phyloP scores from a whole-genome alignment of 2,888 invertebrate species.

The Polymixis lichenea region DNA sequence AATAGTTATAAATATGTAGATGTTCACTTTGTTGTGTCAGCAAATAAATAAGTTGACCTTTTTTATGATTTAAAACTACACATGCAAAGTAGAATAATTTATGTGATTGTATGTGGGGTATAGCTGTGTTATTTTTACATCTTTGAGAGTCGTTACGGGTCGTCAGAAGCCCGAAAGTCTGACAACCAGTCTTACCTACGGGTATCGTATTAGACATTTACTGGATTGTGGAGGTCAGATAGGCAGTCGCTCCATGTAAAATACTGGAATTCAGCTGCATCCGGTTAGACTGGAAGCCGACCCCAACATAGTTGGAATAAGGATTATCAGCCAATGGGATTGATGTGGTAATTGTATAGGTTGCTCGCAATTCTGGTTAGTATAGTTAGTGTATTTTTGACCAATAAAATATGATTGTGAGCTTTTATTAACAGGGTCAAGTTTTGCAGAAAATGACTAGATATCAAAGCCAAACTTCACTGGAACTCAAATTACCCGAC shows the following conservation, averaged over 20 bases:
- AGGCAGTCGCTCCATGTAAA: too few relatives aligned
- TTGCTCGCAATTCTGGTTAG: not conserved
- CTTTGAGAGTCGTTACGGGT: too few relatives aligned
- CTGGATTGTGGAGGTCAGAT: too few relatives aligned
- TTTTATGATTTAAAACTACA: not conserved
- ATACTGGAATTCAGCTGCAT: too few relatives aligned
- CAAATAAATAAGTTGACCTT: not conserved
- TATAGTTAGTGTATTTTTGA: not conserved
- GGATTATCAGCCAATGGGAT: too few relatives aligned
- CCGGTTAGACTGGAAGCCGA: too few relatives aligned
- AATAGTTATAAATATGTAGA: conserved; percentile 16
- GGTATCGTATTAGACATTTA: too few relatives aligned
- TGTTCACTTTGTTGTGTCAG: not conserved
- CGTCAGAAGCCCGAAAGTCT: too few relatives aligned
- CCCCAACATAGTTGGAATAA: too few relatives aligned
- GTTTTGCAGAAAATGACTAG: not conserved
- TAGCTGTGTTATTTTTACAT: too few relatives aligned
- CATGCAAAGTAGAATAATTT: not conserved
- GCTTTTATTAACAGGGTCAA: not conserved
- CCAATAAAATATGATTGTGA: not conserved
- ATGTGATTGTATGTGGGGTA: too few relatives aligned
- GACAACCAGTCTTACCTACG: too few relatives aligned
- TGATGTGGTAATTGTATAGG: not conserved
- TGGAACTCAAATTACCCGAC: not conserved
- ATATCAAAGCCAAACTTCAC: not conserved